These are phyloP conservation scores for Phylloscopus collybita DNA, from an alignment of 2,797 vertebrate genomes.

Conservation along the genomic window DNA sequence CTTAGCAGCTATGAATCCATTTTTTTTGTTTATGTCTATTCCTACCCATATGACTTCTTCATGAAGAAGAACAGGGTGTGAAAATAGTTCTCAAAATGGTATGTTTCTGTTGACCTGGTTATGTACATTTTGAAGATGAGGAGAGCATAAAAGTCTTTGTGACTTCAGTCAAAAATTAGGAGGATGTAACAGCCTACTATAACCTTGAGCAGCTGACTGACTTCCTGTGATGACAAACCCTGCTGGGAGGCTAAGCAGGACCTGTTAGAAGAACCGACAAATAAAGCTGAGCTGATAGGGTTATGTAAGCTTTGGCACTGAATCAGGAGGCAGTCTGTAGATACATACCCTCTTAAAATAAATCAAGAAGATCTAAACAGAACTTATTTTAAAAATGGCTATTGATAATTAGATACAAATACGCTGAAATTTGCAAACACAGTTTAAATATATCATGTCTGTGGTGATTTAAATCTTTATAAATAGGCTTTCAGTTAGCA, in stretches of 20 bases:
- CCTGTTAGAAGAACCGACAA: not conserved
- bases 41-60: not conserved
- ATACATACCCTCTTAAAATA: not conserved
- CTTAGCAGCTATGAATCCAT: not conserved
- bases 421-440: not conserved
- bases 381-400: not conserved
- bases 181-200: not conserved
- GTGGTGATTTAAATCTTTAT: not conserved
- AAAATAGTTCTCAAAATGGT: not conserved
- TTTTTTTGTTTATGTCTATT: not conserved
- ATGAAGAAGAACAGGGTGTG: not conserved
- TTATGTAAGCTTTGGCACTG: not conserved
- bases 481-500: not conserved
- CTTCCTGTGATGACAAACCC: not conserved
- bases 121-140: not conserved
- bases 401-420: not conserved
- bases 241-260: not conserved
- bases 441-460: not conserved
- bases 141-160: not conserved
- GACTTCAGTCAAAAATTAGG: not conserved
- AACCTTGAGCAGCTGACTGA: not conserved
- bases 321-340: not conserved
- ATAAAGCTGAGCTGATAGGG: not conserved
- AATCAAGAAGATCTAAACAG: not conserved
- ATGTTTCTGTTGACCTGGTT: not conserved